Base-by-base conservation (phyloP, 2,888 invertebrate genomes). In the Leucoma salicis region DNA sequence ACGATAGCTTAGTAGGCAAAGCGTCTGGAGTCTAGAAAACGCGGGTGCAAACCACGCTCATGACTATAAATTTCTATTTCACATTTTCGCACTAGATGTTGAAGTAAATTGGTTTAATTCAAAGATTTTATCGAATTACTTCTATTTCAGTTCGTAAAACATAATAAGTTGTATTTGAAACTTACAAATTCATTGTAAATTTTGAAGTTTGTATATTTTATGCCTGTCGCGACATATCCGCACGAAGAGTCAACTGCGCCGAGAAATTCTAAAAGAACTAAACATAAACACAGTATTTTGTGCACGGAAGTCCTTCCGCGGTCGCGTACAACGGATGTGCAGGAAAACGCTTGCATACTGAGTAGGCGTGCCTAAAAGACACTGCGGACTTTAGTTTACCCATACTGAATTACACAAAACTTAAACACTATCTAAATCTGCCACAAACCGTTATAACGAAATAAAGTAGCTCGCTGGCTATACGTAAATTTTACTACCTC, bases 321-420 rank as follows among this genome's bases (percentile, higher is more conserved):
- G 82, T 80, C 83, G 84, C 79, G 77, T 82, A 83, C 80, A 85
- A 82, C 85, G 88, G 86, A 87, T 88, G 81, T 86, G 76, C 78
- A 83, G 85, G 81, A 82, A 86, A 84, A 83, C 83, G 83, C 84
- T 84, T 85, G 89, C 89, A 89, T 89, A 86, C 87, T 85, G 85
- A 89, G 82, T 82, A 87, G 85, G 78, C 86, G 84, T 82, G 80
- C 87, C 85, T 87, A 86, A 87, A 88, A 89, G 87, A 88, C 83
- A 88, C 82, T 86, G 85, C 85, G 81, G 88, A 82, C 81, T 87
- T 82, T 81, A 79, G 78, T 78, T 81, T 78, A 84, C 82, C 78
- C 82, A 84, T 79, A 76, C 66, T 65, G 80, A 86, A 84, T 84
- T 87, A 86, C 80, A 82, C 81, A 73, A 85, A 88, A 86, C 79